These are phyloP conservation scores for Drosophila bocqueti DNA, from an alignment of 1,140 invertebrate species.

Conservation along the genomic window DNA sequence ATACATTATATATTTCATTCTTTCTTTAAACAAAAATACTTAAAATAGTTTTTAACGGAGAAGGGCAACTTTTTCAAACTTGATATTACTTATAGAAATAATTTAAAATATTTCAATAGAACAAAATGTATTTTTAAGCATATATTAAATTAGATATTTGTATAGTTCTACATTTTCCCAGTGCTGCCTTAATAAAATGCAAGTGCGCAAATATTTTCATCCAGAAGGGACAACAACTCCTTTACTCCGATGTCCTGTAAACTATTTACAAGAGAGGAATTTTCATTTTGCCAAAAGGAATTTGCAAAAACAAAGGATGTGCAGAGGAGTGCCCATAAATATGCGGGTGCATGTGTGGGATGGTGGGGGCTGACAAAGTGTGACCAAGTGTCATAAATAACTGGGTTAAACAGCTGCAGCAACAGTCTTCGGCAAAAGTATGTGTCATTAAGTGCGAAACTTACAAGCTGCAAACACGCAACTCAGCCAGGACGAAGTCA, in stretches of 20 bases:
- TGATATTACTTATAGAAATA: no score
- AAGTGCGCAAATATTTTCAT: constrained; percentile 71
- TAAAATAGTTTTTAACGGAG: no score
- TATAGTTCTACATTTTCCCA: background rate
- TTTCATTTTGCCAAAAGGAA: constrained; percentile 80
- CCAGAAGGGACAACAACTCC: constrained; percentile 40
- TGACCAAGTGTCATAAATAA: constrained; percentile 77
- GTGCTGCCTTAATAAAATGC: constrained; percentile 56
- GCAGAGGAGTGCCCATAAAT: constrained; percentile 4
- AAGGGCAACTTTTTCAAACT: no score
- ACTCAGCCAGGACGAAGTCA: constrained; percentile 23
- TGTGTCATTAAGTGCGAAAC: constrained; percentile 70
- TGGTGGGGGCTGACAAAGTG: constrained; percentile 42
- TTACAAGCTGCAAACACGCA: constrained; percentile 68
- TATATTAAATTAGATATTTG: background rate
- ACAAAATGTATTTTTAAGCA: background rate
- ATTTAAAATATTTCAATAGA: background rate
- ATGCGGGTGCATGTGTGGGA: constrained; percentile 1
- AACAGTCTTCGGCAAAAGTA: constrained; percentile 56
- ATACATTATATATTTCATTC: no score
- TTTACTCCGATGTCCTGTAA: constrained; percentile 37
- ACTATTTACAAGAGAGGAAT: constrained; percentile 68
- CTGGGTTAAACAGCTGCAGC: constrained; percentile 72
- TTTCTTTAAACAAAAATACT: no score
- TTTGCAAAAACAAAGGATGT: constrained; percentile 65